Evolutionary conservation across 2,113 vertebrate species (phyloP).

Genomic region (Vombatus ursinus): DNA sequence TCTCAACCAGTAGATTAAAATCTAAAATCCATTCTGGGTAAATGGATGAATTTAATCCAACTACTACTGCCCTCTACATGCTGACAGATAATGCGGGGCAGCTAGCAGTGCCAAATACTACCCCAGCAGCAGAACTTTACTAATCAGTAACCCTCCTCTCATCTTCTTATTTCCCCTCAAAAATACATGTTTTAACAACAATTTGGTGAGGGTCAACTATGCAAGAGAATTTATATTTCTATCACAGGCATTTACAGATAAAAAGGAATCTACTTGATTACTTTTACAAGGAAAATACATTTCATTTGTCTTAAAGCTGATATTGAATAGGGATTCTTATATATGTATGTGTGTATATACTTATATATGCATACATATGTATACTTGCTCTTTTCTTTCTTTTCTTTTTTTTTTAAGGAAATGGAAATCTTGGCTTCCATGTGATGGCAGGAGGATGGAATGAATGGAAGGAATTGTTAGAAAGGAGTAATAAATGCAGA

Average conservation of each 20-base stretch:
- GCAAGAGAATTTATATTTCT: slow-evolving; percentile 16
- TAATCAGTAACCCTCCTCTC: background rate
- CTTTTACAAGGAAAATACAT: background rate
- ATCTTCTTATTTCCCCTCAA: background rate
- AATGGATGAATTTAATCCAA: background rate
- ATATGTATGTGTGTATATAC: background rate
- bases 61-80: background rate
- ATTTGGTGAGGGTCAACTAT: background rate
- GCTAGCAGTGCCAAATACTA: background rate
- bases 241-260: slow-evolving; percentile 11
- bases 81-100: background rate
- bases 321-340: background rate
- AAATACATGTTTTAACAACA: background rate
- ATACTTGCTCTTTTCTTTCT: background rate
- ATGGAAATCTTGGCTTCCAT: background rate
- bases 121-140: background rate
- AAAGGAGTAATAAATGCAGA: slow-evolving; percentile 39
- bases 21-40: background rate
- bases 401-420: background rate
- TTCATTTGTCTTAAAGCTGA: background rate
- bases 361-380: background rate
- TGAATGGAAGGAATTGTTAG: slow-evolving; percentile 44
- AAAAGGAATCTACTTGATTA: background rate
- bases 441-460: slow-evolving; percentile 1
- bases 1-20: background rate